Evolutionary conservation across 1,140 invertebrate species (phyloP).

Genomic region (Drosophila saltans): DNA sequence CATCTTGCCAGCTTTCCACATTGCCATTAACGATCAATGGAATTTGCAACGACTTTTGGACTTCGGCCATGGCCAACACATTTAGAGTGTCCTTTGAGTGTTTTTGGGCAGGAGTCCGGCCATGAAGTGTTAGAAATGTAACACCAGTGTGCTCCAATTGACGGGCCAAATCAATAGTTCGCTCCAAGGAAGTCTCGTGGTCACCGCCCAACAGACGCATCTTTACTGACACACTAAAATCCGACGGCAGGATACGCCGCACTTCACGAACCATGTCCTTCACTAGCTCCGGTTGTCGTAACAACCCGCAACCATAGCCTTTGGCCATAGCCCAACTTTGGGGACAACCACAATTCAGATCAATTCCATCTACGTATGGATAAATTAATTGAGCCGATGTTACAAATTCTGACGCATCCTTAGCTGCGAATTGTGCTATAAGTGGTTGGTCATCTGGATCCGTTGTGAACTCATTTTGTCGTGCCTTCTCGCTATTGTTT

Average conservation of each 20-base stretch:
- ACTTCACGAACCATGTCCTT: slow-evolving; percentile 91
- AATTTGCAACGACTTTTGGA: slow-evolving; percentile 87
- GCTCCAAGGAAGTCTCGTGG: slow-evolving; percentile 61
- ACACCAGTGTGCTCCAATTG: slow-evolving; percentile 92
- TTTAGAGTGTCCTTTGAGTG: slow-evolving; percentile 90
- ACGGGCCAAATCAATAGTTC: slow-evolving; percentile 86
- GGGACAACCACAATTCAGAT: slow-evolving; percentile 98
- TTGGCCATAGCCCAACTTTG: slow-evolving; percentile 97
- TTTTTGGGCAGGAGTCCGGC: slow-evolving; percentile 92
- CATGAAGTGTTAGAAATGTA: slow-evolving; percentile 95
- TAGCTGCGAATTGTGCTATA: slow-evolving; percentile 97
- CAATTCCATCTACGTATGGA: slow-evolving; percentile 92
- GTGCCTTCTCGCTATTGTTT: slow-evolving; percentile 93
- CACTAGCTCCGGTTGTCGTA: slow-evolving; percentile 93
- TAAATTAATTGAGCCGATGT: slow-evolving; percentile 92
- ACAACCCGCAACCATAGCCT: slow-evolving; percentile 93
- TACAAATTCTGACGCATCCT: slow-evolving; percentile 92
- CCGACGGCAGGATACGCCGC: slow-evolving; percentile 87
- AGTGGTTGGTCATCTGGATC: slow-evolving; percentile 91
- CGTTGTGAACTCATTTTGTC: slow-evolving; percentile 94
- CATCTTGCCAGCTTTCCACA: slow-evolving; percentile 89
- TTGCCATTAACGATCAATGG: slow-evolving; percentile 97
- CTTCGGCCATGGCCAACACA: slow-evolving; percentile 87
- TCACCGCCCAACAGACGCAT: slow-evolving; percentile 89
- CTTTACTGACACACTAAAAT: slow-evolving; percentile 96